A percentile compares a stretch with the other conserved stretches of the same genome.
Evolutionary conservation across 2,797 vertebrate genomes (phyloP).

Genomic region (Chaetodon trifasciatus): DNA sequence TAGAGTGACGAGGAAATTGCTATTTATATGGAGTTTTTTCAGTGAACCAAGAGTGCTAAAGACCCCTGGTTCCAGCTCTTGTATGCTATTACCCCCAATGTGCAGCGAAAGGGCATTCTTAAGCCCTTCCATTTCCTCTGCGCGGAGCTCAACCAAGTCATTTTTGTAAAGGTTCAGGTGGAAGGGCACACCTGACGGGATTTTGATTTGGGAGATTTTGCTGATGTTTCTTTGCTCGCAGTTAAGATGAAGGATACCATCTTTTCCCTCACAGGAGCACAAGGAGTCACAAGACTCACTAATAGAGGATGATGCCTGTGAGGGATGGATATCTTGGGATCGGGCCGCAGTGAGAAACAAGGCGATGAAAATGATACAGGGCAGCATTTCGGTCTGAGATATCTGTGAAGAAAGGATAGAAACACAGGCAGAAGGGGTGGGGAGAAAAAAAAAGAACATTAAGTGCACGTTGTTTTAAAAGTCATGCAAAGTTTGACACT

Average conservation of each 20-base stretch:
- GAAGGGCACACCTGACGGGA: conserved; percentile 92
- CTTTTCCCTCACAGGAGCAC: conserved; percentile 95
- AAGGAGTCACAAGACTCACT: conserved; percentile 90
- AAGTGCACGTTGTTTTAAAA: conserved; percentile 23
- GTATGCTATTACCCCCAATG: conserved; percentile 97
- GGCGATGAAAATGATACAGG: conserved; percentile 88
- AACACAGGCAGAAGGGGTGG: conserved; percentile 31
- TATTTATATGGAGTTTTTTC: conserved; percentile 98
- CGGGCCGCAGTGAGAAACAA: conserved; percentile 81
- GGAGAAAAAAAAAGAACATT: conserved; percentile 30
- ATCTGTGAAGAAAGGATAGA: conserved; percentile 73
- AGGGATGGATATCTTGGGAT: conserved; percentile 85
- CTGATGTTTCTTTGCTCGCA: conserved; percentile 94
- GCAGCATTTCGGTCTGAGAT: conserved; percentile 88
- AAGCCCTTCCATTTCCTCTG: conserved; percentile 92
- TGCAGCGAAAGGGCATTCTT: conserved; percentile 93
- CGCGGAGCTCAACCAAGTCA: conserved; percentile 88
- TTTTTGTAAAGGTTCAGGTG: conserved; percentile 97
- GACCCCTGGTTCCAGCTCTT: conserved; percentile 94
- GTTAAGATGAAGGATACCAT: conserved; percentile 92
- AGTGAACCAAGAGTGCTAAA: conserved; percentile 92
- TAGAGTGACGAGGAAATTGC: conserved; percentile 96
- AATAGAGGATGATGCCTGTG: conserved; percentile 78
- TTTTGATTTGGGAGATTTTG: conserved; percentile 91
- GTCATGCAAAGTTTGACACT: conserved; percentile 13